These are phyloP conservation scores for Phacellophora camtschatica DNA, from an alignment of 30 jellyfish, hydroid and myxozoan species.

Conservation along the genomic window DNA sequence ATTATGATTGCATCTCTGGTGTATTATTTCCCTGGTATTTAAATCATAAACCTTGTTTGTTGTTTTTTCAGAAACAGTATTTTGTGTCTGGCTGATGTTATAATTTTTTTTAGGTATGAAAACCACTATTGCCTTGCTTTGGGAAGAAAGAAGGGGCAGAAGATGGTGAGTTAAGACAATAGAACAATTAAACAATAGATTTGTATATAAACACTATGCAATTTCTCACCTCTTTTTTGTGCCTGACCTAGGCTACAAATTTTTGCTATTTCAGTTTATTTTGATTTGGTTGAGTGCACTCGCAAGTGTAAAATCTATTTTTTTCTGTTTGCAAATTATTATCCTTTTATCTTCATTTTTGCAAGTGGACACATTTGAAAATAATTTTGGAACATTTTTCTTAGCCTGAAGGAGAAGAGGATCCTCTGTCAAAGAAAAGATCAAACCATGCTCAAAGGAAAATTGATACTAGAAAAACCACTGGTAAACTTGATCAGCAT, in stretches of 20 bases:
- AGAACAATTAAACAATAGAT: too few species aligned
- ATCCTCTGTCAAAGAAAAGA: constrained; percentile 58
- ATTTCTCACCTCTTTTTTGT: too few species aligned
- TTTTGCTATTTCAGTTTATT: too few species aligned
- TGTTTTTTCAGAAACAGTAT: too few species aligned
- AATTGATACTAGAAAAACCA: constrained; percentile 68
- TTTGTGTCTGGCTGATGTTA: too few species aligned
- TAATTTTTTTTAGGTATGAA: constrained; percentile 73
- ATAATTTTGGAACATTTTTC: not conserved
- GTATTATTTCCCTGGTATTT: too few species aligned
- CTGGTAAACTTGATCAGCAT: constrained; percentile 78
- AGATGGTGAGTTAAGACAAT: constrained; percentile 37
- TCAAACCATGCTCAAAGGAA: constrained; percentile 75
- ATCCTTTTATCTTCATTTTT: not conserved
- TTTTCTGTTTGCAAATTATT: not conserved
- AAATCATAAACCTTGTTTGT: too few species aligned
- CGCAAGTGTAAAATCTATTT: not conserved
- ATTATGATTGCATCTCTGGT: too few species aligned
- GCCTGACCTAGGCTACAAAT: not conserved
- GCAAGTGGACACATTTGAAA: not conserved
- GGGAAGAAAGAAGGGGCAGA: constrained; percentile 88
- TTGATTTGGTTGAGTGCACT: too few species aligned
- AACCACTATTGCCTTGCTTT: constrained; percentile 76
- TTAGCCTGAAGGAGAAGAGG: constrained; percentile 88
- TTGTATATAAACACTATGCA: too few species aligned